Evolutionary conservation across 2,797 vertebrate genomes (phyloP).

Genomic region (Miichthys miiuy): DNA sequence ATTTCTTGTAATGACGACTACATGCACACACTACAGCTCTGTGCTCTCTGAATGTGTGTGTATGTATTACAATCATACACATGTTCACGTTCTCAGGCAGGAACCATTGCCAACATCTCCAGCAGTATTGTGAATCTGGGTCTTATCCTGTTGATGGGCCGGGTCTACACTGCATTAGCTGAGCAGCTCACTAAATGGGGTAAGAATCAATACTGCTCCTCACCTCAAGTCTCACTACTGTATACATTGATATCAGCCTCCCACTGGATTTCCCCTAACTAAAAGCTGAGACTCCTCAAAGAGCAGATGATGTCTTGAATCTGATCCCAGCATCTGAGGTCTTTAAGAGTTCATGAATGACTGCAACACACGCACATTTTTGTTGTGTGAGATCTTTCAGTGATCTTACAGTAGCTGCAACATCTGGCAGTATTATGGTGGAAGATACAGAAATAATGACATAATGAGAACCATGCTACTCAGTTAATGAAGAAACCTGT

Average conservation of each 20-base stretch:
- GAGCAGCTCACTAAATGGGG: constrained; percentile 89
- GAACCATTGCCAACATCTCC: constrained; percentile 88
- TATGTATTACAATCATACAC: neutral
- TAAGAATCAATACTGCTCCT: constrained; percentile 67
- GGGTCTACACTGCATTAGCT: constrained; percentile 87
- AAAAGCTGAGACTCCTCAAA: constrained; percentile 32
- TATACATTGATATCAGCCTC: constrained; percentile 16
- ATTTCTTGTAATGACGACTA: neutral
- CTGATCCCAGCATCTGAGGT: neutral
- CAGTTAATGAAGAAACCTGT: too few species aligned
- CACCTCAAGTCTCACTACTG: constrained; percentile 26
- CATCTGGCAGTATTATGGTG: neutral
- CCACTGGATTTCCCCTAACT: constrained; percentile 27
- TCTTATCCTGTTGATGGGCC: constrained; percentile 87
- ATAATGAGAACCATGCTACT: neutral
- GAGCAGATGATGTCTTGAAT: constrained; percentile 20
- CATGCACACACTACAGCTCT: neutral
- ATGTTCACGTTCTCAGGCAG: constrained; percentile 76
- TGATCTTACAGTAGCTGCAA: neutral
- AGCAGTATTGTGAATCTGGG: constrained; percentile 87
- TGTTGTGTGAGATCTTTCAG: neutral
- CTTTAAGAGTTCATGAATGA: neutral
- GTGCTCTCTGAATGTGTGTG: neutral
- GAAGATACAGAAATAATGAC: neutral
- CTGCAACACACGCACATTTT: neutral